Base-by-base conservation (phyloP, 2,888 invertebrate species). In the Elegia similella region DNA sequence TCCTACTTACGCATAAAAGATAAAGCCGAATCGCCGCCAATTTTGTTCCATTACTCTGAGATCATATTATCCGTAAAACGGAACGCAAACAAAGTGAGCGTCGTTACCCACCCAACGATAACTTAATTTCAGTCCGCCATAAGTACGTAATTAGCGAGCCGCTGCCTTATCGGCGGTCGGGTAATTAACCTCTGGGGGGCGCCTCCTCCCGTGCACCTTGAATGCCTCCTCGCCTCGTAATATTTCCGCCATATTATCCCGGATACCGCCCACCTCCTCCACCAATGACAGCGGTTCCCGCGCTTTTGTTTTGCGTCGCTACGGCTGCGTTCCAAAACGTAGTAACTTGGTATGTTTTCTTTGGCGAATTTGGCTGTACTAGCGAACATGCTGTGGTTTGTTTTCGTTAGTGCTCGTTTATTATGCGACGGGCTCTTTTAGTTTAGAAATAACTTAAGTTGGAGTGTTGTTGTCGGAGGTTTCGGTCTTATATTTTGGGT, bases 71-170 rank as follows among this genome's bases (percentile, higher is more conserved):
- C 87, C 84, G 87, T 88, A 87, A 89, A 88, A 88, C 86, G 88
- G 87, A 87, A 88, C 83, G 88, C 88, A 89, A 89, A 90, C 88
- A 90, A 89, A 89, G 87, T 85, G 88, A 88, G 75, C 87, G 88
- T 87, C 88, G 88, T 83, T 87, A 84, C 80, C 84, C 84, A 81
- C 84, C 84, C 86, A 82, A 84, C 90, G 88, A 91, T 91, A 91
- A 91, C 89, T 88, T 91, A 91, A 90, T 91, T 90, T 89, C 89
- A 84, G 89, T 84, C 88, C 84, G 87, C 90, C 88, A 88, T 91
- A 91, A 91, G 91, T 91, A 89, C 87, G 88, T 91, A 90, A 90
- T 91, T 91, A 91, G 91, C 90, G 88, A 82, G 87, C 90, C 89
- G 82, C 85, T 91, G 89, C 89, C 91, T 91, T 90, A 91, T 91